Evolutionary conservation across 2,888 invertebrate species (phyloP).

Genomic region (Tanypteryx hageni): DNA sequence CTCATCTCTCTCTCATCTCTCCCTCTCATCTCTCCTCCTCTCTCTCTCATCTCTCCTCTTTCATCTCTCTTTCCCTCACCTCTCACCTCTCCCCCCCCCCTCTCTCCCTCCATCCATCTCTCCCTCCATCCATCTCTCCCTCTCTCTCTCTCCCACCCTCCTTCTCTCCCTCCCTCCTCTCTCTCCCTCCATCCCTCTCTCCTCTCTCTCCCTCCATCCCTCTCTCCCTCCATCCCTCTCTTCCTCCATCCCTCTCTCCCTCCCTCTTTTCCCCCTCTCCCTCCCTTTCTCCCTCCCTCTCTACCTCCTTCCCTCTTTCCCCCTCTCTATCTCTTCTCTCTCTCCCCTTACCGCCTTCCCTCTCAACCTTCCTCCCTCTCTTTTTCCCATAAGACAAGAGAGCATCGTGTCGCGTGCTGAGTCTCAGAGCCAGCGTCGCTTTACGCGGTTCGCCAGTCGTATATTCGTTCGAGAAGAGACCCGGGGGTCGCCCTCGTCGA

Average conservation of each 20-base stretch:
- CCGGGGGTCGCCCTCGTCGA: background rate
- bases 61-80: background rate
- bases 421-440: slow-evolving; percentile 27
- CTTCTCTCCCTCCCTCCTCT: background rate
- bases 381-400: slow-evolving; percentile 33
- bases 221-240: background rate
- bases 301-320: no score
- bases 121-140: background rate
- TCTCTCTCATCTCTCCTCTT: background rate
- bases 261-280: no score
- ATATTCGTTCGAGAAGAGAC: no score
- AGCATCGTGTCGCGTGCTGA: slow-evolving; percentile 37
- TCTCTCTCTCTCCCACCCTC: background rate
- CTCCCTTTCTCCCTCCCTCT: no score
- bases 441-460: background rate
- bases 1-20: background rate
- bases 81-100: background rate
- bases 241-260: slow-evolving; percentile 27
- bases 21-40: background rate
- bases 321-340: no score
- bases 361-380: background rate
- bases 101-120: background rate
- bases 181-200: background rate
- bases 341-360: no score
- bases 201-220: slow-evolving; percentile 31